Percentiles rank a stretch among this genome's conserved stretches.
Evolutionary conservation across 2,113 vertebrate genomes (phyloP).

Genomic region (Xiphophorus couchianus): DNA sequence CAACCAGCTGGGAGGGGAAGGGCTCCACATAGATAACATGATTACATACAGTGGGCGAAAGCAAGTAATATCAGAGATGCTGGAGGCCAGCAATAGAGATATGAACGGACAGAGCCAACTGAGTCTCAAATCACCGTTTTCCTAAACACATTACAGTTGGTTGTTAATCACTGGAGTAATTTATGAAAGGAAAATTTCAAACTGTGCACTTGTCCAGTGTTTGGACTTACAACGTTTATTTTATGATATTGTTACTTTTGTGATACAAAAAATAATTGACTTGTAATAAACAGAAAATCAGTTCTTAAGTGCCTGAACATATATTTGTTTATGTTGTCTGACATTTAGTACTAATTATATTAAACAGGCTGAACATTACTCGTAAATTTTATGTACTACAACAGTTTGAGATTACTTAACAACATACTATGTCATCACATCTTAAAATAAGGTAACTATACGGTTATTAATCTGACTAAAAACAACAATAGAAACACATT

Average conservation of each 20-base stretch:
- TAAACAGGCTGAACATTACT: not conserved
- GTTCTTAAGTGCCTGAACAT: not conserved
- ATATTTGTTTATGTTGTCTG: not conserved
- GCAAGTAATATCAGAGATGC: slow-evolving; percentile 36
- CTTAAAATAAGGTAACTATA: too few relatives aligned
- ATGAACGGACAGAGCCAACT: slow-evolving; percentile 14
- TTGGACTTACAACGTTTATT: not conserved
- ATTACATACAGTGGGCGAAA: slow-evolving; percentile 48
- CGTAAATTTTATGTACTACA: too few relatives aligned
- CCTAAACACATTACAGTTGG: slow-evolving; percentile 35
- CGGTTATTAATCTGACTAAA: too few relatives aligned
- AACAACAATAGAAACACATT: too few relatives aligned
- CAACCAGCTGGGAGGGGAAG: slow-evolving; percentile 76
- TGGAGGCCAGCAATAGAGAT: slow-evolving; percentile 22
- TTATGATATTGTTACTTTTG: not conserved
- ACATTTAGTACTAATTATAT: not conserved
- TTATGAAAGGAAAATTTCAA: slow-evolving; percentile 24
- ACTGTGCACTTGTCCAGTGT: not conserved
- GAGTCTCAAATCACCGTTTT: slow-evolving; percentile 60
- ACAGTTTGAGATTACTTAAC: too few relatives aligned
- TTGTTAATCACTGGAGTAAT: slow-evolving; percentile 1
- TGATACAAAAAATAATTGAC: not conserved
- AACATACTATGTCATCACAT: too few relatives aligned
- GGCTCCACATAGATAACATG: slow-evolving; percentile 64
- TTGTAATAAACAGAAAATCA: slow-evolving; percentile 1